phyloP scores from a whole-genome alignment of 2,113 vertebrate species.

The Pachypanchax playfairii region DNA sequence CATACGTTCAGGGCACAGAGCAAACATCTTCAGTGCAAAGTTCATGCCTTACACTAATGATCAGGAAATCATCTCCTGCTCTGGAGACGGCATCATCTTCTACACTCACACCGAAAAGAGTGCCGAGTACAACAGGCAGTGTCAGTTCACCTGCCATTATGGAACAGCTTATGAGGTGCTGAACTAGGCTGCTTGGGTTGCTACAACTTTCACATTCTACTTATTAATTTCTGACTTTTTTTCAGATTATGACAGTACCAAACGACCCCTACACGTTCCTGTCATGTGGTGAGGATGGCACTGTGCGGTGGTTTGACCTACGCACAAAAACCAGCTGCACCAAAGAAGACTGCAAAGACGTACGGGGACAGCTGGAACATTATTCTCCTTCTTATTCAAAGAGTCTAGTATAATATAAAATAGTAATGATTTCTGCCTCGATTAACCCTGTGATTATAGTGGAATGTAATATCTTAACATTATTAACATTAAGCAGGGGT shows the following conservation, averaged over 20 bases:
- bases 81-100: slow-evolving; percentile 97
- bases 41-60: slow-evolving; percentile 96
- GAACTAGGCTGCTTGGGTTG: too few relatives aligned
- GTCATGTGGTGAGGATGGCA: slow-evolving; percentile 98
- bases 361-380: slow-evolving; percentile 73
- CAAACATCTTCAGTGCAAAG: slow-evolving; percentile 99
- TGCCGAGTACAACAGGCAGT: slow-evolving; percentile 92
- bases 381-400: not conserved
- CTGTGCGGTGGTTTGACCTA: slow-evolving; percentile 97
- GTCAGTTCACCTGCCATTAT: slow-evolving; percentile 98
- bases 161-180: slow-evolving; percentile 97
- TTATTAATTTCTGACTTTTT: not conserved
- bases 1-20: slow-evolving; percentile 95
- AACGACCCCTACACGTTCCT: slow-evolving; percentile 98
- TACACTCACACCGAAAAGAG: slow-evolving; percentile 96
- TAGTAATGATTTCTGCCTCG: too few relatives aligned
- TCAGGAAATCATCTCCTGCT: slow-evolving; percentile 97
- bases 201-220: not conserved
- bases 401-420: too few relatives aligned
- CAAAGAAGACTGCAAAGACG: slow-evolving; percentile 99
- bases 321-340: slow-evolving; percentile 96
- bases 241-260: slow-evolving; percentile 96
- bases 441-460: too few relatives aligned
- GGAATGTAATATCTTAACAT: too few relatives aligned
- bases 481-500: too few relatives aligned